These are phyloP conservation scores for Eutrigla gurnardus DNA, from an alignment of 2,797 vertebrate species.

Conservation along the genomic window DNA sequence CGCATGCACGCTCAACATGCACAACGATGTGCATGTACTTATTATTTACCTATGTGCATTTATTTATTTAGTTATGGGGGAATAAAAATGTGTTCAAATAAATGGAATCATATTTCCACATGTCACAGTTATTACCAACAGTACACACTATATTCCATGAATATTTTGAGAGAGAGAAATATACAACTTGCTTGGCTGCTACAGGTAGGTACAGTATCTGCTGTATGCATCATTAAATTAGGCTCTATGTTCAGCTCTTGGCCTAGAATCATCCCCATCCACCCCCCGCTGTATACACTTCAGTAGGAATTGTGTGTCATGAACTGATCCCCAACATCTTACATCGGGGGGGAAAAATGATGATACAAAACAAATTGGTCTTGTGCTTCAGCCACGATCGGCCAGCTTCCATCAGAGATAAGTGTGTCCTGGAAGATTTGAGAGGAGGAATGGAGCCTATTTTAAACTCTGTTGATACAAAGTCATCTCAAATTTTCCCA, in stretches of 20 bases:
- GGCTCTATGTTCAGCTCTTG: neutral
- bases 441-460: conserved; percentile 46
- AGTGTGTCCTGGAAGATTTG: conserved; percentile 37
- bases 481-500: conserved; percentile 70
- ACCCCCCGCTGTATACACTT: neutral
- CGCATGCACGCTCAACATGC: too few species aligned
- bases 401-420: conserved; percentile 18
- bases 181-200: neutral
- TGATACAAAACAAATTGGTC: neutral
- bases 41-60: too few species aligned
- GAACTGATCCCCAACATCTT: neutral
- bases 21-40: too few species aligned
- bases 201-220: too few species aligned
- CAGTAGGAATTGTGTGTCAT: neutral
- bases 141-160: neutral
- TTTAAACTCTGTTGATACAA: conserved; percentile 69
- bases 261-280: conserved; percentile 3
- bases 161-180: neutral
- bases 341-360: neutral
- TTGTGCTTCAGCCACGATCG: conserved; percentile 22
- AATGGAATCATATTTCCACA: neutral
- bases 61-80: neutral
- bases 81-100: neutral
- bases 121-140: neutral
- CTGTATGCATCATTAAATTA: conserved; percentile 1